phyloP scores from a whole-genome alignment of 2,797 vertebrate genomes.

The Lagorchestes hirsutus region DNA sequence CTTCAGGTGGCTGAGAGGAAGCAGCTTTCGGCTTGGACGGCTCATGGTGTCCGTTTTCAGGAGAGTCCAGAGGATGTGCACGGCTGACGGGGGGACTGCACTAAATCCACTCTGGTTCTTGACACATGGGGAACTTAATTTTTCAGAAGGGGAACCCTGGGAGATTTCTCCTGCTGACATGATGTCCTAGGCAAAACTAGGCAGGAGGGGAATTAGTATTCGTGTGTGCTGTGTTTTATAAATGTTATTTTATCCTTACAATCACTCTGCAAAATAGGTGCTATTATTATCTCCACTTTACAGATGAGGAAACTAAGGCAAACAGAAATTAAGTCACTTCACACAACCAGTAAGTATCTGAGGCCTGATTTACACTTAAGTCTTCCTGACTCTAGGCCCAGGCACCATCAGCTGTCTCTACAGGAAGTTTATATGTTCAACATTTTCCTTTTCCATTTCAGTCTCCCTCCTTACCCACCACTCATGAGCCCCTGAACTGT shows the following conservation, averaged over 20 bases:
- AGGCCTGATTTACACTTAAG: background rate
- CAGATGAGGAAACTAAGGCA: background rate
- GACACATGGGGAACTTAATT: background rate
- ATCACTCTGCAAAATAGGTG: background rate
- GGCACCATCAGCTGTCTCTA: background rate
- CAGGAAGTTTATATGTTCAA: background rate
- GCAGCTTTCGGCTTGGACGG: slow-evolving; percentile 65
- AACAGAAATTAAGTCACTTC: no score
- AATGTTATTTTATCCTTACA: background rate
- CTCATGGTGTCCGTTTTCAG: slow-evolving; percentile 56
- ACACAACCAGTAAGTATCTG: background rate
- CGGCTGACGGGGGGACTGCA: background rate
- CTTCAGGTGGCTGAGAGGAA: slow-evolving; percentile 72
- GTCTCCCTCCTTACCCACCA: background rate
- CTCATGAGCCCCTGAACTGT: background rate
- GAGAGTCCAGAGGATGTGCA: background rate
- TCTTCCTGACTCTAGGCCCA: background rate
- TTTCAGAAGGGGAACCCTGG: background rate
- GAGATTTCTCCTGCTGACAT: background rate
- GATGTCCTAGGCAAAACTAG: background rate
- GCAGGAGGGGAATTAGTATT: background rate
- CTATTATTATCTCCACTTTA: background rate
- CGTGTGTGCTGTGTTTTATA: background rate
- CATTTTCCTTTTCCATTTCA: background rate
- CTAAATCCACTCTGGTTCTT: background rate